phyloP scores from a whole-genome alignment of 2,888 invertebrate genomes.

The Archips crataeganus region DNA sequence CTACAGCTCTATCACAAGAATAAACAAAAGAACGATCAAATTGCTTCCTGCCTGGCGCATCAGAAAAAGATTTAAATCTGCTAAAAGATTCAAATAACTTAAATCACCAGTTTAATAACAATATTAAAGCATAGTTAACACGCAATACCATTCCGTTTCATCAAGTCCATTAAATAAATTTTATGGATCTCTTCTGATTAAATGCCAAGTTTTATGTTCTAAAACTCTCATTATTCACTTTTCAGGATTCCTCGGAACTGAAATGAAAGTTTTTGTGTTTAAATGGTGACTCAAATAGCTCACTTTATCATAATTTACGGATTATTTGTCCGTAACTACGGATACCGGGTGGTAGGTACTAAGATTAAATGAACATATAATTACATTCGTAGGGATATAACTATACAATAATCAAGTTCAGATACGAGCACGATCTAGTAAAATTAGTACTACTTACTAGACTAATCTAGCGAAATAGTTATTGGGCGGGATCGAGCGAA shows the following conservation, averaged over 20 bases:
- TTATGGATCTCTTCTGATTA: not conserved
- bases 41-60: not conserved
- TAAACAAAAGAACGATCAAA: not conserved
- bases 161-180: not conserved
- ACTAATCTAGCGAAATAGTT: too few species aligned
- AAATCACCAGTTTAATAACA: not conserved
- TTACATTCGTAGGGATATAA: too few species aligned
- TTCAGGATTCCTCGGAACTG: not conserved
- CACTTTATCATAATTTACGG: not conserved
- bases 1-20: not conserved
- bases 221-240: slow-evolving; percentile 21
- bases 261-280: not conserved
- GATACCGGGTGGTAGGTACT: too few species aligned
- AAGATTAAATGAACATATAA: too few species aligned
- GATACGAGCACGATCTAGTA: too few species aligned
- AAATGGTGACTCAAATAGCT: not conserved
- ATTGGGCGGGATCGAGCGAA: too few species aligned
- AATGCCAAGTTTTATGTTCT: slow-evolving; percentile 5
- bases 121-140: not conserved
- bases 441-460: too few species aligned
- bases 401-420: too few species aligned
- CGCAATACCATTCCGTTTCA: not conserved
- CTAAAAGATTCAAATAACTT: too few species aligned
- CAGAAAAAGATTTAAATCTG: not conserved
- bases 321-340: not conserved